Conservation (phyloP, 2,797 vertebrate genomes). For the Semaprochilodus insignis region DNA sequence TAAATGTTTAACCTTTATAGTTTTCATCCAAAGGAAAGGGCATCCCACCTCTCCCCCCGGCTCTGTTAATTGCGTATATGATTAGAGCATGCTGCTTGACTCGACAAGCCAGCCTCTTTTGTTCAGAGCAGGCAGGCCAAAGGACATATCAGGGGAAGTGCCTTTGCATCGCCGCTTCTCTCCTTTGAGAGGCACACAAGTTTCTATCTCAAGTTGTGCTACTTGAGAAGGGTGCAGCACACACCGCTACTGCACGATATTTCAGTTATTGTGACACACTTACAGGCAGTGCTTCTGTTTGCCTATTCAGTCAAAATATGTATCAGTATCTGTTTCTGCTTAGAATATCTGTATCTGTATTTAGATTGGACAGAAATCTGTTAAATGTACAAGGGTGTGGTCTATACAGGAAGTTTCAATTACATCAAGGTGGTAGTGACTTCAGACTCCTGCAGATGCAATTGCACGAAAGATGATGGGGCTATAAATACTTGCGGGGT, state of each 20-base stretch:
- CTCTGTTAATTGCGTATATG: constrained; percentile 66
- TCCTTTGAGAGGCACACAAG: constrained; percentile 14
- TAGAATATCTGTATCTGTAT: no score
- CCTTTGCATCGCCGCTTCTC: constrained; percentile 37
- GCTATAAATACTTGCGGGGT: no score
- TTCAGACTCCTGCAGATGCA: no score
- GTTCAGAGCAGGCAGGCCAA: constrained; percentile 54
- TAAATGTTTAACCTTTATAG: constrained; percentile 68
- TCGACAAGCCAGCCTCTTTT: constrained; percentile 61
- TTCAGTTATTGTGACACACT: not conserved
- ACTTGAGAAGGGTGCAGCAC: not conserved
- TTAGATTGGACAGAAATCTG: no score
- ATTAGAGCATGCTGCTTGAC: constrained; percentile 68
- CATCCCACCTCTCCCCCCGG: constrained; percentile 63
- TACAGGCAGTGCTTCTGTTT: not conserved
- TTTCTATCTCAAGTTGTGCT: not conserved
- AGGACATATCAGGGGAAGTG: constrained; percentile 40
- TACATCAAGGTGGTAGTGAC: no score
- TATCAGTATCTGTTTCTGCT: no score
- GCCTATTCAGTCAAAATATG: no score
- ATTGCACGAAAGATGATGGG: no score
- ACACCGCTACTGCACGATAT: no score
- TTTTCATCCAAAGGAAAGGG: constrained; percentile 67
- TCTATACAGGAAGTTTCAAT: no score
- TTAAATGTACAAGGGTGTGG: no score